A percentile compares a stretch with the other conserved stretches of the same genome.
These are phyloP conservation scores for Terebella lapidaria DNA, from an alignment of 2,888 invertebrate genomes.

Conservation along the genomic window DNA sequence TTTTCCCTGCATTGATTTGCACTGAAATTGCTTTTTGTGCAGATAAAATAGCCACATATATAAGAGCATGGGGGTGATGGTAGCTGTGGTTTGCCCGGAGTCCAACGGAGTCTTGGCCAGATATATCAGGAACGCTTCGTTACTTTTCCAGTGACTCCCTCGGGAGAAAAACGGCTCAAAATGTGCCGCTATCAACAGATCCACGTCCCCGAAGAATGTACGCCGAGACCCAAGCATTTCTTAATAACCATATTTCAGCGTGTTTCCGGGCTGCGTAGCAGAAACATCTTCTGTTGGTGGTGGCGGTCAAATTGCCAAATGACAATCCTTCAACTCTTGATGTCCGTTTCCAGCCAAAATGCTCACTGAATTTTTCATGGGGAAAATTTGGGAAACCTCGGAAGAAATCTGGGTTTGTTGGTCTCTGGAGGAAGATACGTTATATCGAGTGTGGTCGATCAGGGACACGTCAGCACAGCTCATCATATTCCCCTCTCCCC, in stretches of 20 bases:
- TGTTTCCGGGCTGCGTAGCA: neutral
- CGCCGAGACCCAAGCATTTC: neutral
- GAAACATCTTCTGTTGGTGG: too few species aligned
- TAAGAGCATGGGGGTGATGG: too few species aligned
- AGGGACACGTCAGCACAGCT: too few species aligned
- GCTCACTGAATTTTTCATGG: neutral
- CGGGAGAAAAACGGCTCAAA: neutral
- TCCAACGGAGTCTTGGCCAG: too few species aligned
- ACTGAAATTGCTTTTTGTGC: too few species aligned
- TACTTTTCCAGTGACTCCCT: neutral
- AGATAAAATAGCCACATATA: too few species aligned
- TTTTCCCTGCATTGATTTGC: too few species aligned
- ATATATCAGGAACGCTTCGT: neutral
- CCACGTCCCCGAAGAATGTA: neutral
- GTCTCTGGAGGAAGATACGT: neutral
- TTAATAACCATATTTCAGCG: neutral
- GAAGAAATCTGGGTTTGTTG: neutral
- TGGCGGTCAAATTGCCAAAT: too few species aligned
- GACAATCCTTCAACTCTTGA: too few species aligned
- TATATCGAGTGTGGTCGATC: neutral
- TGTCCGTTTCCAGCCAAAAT: too few species aligned
- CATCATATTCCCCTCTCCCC: neutral
- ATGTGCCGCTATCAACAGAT: too few species aligned
- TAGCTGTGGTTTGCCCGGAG: too few species aligned
- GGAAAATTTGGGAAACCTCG: neutral